phyloP scores from a whole-genome alignment of 1,140 invertebrate species.

The Drosophila persimilis region DNA sequence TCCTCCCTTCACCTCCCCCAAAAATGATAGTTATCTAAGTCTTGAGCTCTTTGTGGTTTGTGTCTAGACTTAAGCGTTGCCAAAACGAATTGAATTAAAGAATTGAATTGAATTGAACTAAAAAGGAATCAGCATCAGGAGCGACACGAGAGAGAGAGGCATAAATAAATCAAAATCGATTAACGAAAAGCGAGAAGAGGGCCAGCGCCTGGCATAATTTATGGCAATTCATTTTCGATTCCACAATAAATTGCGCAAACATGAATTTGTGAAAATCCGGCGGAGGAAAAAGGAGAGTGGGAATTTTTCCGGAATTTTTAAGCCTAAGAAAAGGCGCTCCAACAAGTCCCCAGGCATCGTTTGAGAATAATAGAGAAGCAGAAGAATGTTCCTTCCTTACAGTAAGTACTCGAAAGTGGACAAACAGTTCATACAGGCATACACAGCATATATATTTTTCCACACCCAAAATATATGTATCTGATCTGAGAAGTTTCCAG shows the following conservation, averaged over 20 bases:
- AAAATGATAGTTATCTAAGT: slow-evolving; percentile 45
- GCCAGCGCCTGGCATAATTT: background rate
- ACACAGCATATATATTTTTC: slow-evolving; percentile 22
- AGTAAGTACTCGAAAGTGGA: slow-evolving; percentile 52
- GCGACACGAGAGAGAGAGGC: background rate
- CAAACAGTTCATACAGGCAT: slow-evolving; percentile 4
- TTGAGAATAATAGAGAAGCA: background rate
- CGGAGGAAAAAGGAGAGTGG: background rate
- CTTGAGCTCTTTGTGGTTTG: slow-evolving; percentile 70
- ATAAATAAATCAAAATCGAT: slow-evolving; percentile 25
- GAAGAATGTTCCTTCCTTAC: slow-evolving; percentile 71
- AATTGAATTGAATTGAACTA: slow-evolving; percentile 23
- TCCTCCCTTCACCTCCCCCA: background rate
- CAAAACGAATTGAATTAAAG: slow-evolving; percentile 68
- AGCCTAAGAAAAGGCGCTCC: too few species aligned
- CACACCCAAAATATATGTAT: slow-evolving; percentile 17
- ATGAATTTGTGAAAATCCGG: background rate
- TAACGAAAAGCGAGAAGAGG: background rate
- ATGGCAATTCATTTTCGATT: background rate
- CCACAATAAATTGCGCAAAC: background rate
- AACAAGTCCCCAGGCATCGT: too few species aligned
- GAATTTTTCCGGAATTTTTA: too few species aligned
- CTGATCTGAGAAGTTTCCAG: slow-evolving; percentile 25
- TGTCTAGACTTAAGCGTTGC: slow-evolving; percentile 75
- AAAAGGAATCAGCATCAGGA: background rate